These are phyloP conservation scores for Semaprochilodus insignis DNA, from an alignment of 2,797 vertebrate species.

Conservation along the genomic window DNA sequence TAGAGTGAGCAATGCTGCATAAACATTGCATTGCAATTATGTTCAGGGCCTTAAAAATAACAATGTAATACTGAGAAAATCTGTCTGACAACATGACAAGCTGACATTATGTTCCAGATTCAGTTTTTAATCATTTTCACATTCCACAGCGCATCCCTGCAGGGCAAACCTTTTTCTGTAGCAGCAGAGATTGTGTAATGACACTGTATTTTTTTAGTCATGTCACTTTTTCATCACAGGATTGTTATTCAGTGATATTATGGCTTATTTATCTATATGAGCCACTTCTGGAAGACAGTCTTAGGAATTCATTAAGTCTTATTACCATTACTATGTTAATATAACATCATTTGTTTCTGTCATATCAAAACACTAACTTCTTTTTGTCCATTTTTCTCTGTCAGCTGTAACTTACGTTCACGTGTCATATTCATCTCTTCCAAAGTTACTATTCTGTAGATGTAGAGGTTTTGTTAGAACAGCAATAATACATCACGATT, in stretches of 20 bases:
- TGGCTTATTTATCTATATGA: background rate
- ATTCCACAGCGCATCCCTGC: background rate
- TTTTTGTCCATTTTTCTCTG: no score
- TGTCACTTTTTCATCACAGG: background rate
- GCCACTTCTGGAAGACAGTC: background rate
- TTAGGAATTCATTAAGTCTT: background rate
- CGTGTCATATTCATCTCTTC: background rate
- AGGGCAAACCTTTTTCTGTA: background rate
- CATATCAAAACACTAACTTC: background rate
- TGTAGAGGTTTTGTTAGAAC: background rate
- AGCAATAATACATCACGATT: background rate
- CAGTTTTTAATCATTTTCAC: background rate
- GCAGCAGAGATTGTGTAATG: background rate
- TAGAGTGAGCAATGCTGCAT: background rate
- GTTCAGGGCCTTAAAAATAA: background rate
- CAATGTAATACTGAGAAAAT: background rate
- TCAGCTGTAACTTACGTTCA: no score
- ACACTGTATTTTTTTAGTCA: background rate
- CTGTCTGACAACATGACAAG: background rate
- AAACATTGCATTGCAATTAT: background rate
- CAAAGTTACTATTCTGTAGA: background rate
- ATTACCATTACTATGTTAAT: background rate
- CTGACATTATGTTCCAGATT: background rate
- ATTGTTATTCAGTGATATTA: background rate
- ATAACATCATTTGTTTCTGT: background rate